Evolutionary conservation across 2,888 invertebrate genomes (phyloP), one percentile per base, ranked within the genome.

Genomic region (Herminia tarsipennalis): DNA sequence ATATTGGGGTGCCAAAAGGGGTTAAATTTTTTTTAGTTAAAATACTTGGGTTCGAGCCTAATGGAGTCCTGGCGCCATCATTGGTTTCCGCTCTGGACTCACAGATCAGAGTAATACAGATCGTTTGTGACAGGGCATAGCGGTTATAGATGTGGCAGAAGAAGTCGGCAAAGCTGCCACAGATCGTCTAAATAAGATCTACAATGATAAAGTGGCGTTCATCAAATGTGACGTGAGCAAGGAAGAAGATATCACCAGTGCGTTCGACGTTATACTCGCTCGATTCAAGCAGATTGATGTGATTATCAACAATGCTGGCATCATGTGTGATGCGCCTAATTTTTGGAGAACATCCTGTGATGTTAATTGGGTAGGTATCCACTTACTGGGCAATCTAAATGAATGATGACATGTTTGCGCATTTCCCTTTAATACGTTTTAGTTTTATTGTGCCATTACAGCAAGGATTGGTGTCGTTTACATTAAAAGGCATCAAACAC

Each of bases 381-480:
- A n/a, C n/a, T n/a, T n/a, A n/a, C n/a, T n/a, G n/a, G n/a, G n/a
- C n/a, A n/a, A n/a, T n/a, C n/a, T n/a, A n/a, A n/a, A n/a, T n/a
- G n/a, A n/a, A n/a, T n/a, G n/a, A n/a, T n/a, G n/a, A n/a, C n/a
- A n/a, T n/a, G n/a, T n/a, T n/a, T n/a, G n/a, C n/a, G n/a, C n/a
- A n/a, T n/a, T n/a, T n/a, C n/a, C n/a, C n/a, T n/a, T n/a, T n/a
- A n/a, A n/a, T n/a, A n/a, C n/a, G n/a, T 2, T 8, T 18, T 10
- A 5, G 2, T 25, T 17, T 9, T 14, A n/a, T 14, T n/a, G n/a
- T n/a, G n/a, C n/a, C 4, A 5, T 76, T 78, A 41, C 54, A 92
- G 92, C 66, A 83, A 67, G 92, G 91, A 10, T 56, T 92, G 8
- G 87, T 88, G 2, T 86, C 91, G 5, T 83, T 91, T 14, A 89